A percentile compares a stretch with the other conserved stretches of the same genome.
Evolutionary conservation across 2,888 invertebrate species (phyloP).

Genomic region (Microctonus hyperodae): DNA sequence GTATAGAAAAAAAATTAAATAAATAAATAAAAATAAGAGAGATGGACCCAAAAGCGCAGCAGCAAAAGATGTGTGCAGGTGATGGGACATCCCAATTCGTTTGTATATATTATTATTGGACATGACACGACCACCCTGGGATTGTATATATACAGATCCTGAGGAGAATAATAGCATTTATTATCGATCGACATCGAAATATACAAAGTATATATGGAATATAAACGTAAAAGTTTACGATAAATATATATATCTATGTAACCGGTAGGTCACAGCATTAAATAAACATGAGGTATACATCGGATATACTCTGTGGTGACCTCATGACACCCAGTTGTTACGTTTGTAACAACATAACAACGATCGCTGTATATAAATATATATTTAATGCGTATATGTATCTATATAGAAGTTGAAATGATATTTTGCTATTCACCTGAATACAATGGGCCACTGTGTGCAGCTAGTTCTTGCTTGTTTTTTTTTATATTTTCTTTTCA

Average conservation of each 20-base stretch:
- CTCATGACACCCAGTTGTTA: conserved; percentile 39
- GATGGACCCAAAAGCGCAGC: neutral
- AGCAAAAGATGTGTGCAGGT: neutral
- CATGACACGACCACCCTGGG: conserved; percentile 1
- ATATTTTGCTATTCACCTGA: conserved; percentile 38
- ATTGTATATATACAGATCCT: neutral
- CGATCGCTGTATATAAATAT: conserved; percentile 4
- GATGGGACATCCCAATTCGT: neutral
- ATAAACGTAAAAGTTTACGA: conserved; percentile 20
- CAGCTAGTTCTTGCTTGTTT: neutral
- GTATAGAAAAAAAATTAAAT: too few relatives aligned
- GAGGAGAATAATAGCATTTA: conserved; percentile 4
- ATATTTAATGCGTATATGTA: neutral
- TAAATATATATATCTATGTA: conserved; percentile 37
- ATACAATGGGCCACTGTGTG: conserved; percentile 34
- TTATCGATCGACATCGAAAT: conserved; percentile 2
- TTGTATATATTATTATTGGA: neutral
- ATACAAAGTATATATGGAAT: conserved; percentile 31
- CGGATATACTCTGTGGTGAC: conserved; percentile 31
- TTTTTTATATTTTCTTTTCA: neutral
- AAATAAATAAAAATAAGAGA: neutral
- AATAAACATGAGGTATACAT: conserved; percentile 41
- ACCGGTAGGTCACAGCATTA: conserved; percentile 37
- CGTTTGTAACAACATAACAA: conserved; percentile 29
- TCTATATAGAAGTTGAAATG: neutral